Evolutionary conservation across 2,888 invertebrate species (phyloP).

Genomic region (Pyrrhia umbra): DNA sequence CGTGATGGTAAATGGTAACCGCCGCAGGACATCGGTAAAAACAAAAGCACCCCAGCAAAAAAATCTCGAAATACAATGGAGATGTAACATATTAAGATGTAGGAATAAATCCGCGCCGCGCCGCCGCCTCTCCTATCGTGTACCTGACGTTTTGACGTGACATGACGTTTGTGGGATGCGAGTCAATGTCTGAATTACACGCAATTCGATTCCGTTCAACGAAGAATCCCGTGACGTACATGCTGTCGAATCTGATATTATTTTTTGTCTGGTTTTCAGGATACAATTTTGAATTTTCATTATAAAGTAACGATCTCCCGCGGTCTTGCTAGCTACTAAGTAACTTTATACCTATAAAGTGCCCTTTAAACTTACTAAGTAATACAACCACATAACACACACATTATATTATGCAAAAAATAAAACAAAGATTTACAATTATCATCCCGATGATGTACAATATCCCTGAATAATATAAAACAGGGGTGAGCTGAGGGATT

Average conservation of each 20-base stretch:
- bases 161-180: conserved; percentile 73
- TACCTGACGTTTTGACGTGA: conserved; percentile 77
- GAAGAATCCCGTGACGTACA: conserved; percentile 52
- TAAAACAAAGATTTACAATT: too few species aligned
- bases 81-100: conserved; percentile 45
- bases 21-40: background rate
- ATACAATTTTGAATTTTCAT: background rate
- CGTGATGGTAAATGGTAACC: too few species aligned
- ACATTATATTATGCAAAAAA: too few species aligned
- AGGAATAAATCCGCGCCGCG: conserved; percentile 42
- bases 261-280: conserved; percentile 24
- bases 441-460: too few species aligned
- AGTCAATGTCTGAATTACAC: conserved; percentile 78
- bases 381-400: too few species aligned
- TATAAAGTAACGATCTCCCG: too few species aligned
- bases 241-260: conserved; percentile 47
- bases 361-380: too few species aligned
- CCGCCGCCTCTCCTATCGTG: conserved; percentile 57
- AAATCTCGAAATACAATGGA: conserved; percentile 8
- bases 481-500: too few species aligned
- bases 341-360: too few species aligned
- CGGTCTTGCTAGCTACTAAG: too few species aligned
- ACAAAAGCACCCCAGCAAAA: background rate
- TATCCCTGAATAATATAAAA: too few species aligned
- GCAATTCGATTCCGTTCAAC: conserved; percentile 70